phyloP scores from a whole-genome alignment of 1,140 invertebrate species.

The Philopotamus ludificatus region DNA sequence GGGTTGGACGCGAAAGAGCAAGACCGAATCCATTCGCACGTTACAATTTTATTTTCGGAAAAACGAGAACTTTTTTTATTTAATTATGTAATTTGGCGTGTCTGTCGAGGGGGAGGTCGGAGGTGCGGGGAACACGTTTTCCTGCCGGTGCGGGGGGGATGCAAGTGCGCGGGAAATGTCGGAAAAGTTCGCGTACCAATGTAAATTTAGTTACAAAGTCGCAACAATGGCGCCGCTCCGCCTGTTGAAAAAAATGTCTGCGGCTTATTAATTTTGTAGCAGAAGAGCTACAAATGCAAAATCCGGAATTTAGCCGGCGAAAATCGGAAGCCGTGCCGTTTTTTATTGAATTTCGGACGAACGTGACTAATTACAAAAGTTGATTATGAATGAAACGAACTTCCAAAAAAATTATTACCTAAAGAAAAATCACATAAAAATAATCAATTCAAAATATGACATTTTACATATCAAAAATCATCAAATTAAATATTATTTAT shows the following conservation, averaged over 20 bases:
- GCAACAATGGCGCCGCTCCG: conserved; percentile 35
- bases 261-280: conserved; percentile 37
- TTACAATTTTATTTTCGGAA: not conserved
- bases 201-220: conserved; percentile 41
- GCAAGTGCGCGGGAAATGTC: conserved; percentile 27
- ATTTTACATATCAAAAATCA: no score
- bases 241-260: conserved; percentile 20
- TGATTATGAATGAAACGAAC: no score
- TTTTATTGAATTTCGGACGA: no score
- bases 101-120: not conserved
- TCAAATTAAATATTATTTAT: no score
- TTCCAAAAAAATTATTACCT: no score
- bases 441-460: no score
- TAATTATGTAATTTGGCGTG: conserved; percentile 9
- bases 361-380: no score
- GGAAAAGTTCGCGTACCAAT: conserved; percentile 34
- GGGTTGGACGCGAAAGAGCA: not conserved
- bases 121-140: no score
- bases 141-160: no score
- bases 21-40: not conserved
- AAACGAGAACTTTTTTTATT: conserved; percentile 3
- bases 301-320: not conserved
- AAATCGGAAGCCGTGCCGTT: not conserved
- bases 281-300: conserved; percentile 10
- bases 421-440: no score